Conservation (phyloP, 2,113 vertebrate species). For the Neomonachus schauinslandi region DNA sequence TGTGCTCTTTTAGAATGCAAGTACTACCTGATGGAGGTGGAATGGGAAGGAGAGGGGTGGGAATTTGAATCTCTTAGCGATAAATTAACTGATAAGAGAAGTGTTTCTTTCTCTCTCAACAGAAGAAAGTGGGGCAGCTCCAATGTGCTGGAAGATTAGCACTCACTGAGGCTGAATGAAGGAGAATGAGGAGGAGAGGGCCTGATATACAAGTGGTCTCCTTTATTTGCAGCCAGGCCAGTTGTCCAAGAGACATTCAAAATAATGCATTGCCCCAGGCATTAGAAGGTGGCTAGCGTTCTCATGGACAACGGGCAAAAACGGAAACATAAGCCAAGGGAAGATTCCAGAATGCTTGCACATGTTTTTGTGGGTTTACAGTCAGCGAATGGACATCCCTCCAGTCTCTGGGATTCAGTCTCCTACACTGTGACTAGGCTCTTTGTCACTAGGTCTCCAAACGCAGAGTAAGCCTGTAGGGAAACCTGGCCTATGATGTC, state of each 20-base stretch:
- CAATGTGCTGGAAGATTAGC: conserved; percentile 9
- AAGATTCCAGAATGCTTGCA: conserved; percentile 37
- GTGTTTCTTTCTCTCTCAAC: conserved; percentile 63
- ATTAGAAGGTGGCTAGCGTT: conserved; percentile 3
- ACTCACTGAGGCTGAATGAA: not conserved
- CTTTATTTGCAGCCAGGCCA: not conserved
- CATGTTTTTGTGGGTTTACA: not conserved
- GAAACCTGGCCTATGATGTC: not conserved
- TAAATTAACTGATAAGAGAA: conserved; percentile 29
- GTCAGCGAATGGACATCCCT: not conserved
- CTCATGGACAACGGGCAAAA: not conserved
- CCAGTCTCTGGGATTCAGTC: not conserved
- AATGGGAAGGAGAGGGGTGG: not conserved
- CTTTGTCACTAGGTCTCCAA: not conserved
- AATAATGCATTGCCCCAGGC: not conserved
- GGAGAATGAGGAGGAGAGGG: not conserved
- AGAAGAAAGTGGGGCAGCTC: conserved; percentile 9
- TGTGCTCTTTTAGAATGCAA: not conserved
- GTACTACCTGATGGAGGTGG: not conserved
- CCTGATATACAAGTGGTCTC: not conserved
- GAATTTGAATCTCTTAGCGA: conserved; percentile 23
- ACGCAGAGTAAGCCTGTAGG: not conserved
- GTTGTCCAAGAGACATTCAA: not conserved
- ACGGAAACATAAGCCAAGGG: not conserved
- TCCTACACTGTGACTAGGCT: not conserved